Conservation (phyloP, 2,113 vertebrate genomes). For the Ondatra zibethicus region DNA sequence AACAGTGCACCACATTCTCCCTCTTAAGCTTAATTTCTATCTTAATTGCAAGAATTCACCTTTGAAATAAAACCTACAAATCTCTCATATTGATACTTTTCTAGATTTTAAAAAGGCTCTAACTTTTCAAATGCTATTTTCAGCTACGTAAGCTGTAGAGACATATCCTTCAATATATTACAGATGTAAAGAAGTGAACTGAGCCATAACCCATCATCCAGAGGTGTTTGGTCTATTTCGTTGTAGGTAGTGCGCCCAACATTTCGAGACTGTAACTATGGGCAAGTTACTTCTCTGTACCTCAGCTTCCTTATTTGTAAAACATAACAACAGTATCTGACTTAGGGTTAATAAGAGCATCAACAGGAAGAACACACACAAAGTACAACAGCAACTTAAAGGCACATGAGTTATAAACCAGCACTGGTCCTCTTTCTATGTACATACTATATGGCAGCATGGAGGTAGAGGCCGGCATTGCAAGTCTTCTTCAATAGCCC, state of each 20-base stretch:
- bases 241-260: background rate
- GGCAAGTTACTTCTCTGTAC: background rate
- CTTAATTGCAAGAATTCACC: background rate
- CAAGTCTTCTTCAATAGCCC: background rate
- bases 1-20: background rate
- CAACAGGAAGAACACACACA: background rate
- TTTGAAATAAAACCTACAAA: slow-evolving; percentile 59
- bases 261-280: background rate
- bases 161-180: background rate
- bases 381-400: background rate
- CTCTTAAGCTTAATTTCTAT: slow-evolving; percentile 31
- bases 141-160: background rate
- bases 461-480: background rate
- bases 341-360: background rate
- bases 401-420: background rate
- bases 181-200: slow-evolving; percentile 22
- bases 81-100: background rate
- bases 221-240: background rate
- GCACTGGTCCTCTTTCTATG: background rate
- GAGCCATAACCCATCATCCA: background rate
- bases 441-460: background rate
- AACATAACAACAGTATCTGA: background rate
- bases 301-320: background rate
- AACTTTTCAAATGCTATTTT: slow-evolving; percentile 28
- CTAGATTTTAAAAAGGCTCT: slow-evolving; percentile 32